phyloP scores from a whole-genome alignment of 1,140 invertebrate genomes.

The Diplogasteroides magnus region DNA sequence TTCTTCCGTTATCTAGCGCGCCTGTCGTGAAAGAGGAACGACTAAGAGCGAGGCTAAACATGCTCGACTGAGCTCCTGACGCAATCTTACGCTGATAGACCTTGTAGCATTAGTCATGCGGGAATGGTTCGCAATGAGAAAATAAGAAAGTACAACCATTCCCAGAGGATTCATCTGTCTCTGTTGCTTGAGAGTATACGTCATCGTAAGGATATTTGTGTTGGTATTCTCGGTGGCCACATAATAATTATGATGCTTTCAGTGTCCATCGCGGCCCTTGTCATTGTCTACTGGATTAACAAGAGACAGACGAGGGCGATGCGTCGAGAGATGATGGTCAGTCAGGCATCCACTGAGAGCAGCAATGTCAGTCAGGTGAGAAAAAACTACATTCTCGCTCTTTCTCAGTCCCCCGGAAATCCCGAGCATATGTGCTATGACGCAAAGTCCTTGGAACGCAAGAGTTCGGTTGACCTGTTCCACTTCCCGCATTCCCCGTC shows the following conservation, averaged over 20 bases:
- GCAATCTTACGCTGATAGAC: too few species aligned
- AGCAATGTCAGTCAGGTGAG: conserved; percentile 5
- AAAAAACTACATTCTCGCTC: conserved; percentile 5
- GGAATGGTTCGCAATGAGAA: too few species aligned
- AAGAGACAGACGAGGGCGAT: background rate
- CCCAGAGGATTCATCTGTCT: background rate
- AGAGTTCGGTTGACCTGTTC: too few species aligned
- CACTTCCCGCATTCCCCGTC: background rate
- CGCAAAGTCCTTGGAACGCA: background rate
- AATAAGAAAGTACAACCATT: too few species aligned
- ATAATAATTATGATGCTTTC: background rate
- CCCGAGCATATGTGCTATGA: background rate
- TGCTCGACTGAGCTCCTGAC: too few species aligned
- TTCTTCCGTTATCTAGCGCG: too few species aligned
- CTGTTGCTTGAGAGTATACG: background rate
- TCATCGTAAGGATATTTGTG: background rate
- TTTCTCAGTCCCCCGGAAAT: conserved; percentile 4
- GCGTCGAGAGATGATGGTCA: conserved; percentile 1
- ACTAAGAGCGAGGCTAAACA: too few species aligned
- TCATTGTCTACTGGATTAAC: background rate
- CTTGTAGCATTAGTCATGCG: too few species aligned
- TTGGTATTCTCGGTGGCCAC: conserved; percentile 5
- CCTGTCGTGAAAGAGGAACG: too few species aligned
- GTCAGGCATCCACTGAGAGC: conserved; percentile 1
- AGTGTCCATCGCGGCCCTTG: background rate